A percentile compares a stretch with the other conserved stretches of the same genome.
These are phyloP conservation scores for Microcebus jonahi DNA, from an alignment of 2,113 vertebrate species.

Conservation along the genomic window DNA sequence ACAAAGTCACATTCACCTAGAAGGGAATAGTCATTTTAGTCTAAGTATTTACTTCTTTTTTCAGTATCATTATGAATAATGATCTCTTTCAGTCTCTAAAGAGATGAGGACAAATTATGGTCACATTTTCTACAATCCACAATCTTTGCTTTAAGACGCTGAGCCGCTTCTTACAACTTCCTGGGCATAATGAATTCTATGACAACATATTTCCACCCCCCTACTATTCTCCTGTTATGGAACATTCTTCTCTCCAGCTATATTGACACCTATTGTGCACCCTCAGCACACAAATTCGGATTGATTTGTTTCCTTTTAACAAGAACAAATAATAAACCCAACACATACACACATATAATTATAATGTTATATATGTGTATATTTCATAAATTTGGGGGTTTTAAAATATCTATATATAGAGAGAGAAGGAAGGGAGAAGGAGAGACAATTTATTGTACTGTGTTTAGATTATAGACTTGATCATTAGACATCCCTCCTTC, in stretches of 20 bases:
- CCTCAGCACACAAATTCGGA: fast-evolving
- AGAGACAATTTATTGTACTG: constrained; percentile 68
- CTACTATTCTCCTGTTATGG: fast-evolving
- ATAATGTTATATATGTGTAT: constrained; percentile 64
- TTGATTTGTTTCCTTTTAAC: constrained; percentile 57
- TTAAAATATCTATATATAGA: background rate
- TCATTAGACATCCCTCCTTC: background rate
- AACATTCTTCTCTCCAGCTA: background rate
- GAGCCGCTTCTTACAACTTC: background rate
- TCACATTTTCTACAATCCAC: background rate
- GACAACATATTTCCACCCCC: fast-evolving
- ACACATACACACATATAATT: background rate
- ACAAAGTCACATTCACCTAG: background rate
- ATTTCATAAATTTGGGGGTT: background rate
- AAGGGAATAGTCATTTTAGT: background rate
- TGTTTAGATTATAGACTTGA: constrained; percentile 76
- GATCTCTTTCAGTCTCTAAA: background rate
- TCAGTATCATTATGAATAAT: background rate
- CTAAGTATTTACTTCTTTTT: background rate
- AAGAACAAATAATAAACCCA: background rate
- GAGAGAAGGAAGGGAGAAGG: constrained; percentile 29
- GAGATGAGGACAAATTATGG: background rate
- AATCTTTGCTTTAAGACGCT: background rate
- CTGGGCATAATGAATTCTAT: fast-evolving
- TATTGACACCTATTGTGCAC: background rate